Evolutionary conservation across 30 jellyfish, hydroid and myxozoan genomes (phyloP).

Genomic region (Catostylus mosaicus): DNA sequence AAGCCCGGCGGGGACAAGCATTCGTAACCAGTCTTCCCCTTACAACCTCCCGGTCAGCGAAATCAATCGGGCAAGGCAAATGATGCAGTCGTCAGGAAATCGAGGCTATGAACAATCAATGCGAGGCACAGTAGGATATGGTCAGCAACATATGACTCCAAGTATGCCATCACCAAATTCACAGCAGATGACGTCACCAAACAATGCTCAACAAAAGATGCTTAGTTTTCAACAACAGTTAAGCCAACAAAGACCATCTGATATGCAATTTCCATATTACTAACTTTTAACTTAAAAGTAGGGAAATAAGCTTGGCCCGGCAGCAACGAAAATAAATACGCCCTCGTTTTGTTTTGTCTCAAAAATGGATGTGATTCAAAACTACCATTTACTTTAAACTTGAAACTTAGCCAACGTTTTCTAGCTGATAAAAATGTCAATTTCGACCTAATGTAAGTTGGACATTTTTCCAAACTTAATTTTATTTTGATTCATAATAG

Average conservation of each 20-base stretch:
- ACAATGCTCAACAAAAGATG: slow-evolving; percentile 39
- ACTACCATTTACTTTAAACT: too few species aligned
- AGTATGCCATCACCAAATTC: slow-evolving; percentile 52
- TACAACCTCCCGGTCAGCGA: slow-evolving; percentile 69
- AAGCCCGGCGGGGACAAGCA: slow-evolving; percentile 27
- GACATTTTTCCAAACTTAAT: too few species aligned
- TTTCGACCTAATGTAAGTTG: too few species aligned
- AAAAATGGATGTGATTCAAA: too few species aligned
- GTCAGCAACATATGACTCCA: slow-evolving; percentile 34
- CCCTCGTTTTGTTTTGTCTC: too few species aligned
- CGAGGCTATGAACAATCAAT: slow-evolving; percentile 60
- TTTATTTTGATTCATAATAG: too few species aligned
- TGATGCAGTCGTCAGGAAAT: slow-evolving; percentile 51
- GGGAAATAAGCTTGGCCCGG: too few species aligned
- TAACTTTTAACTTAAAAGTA: background rate
- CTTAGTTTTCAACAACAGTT: slow-evolving; percentile 41
- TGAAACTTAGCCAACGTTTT: too few species aligned
- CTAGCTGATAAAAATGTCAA: too few species aligned
- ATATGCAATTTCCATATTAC: slow-evolving; percentile 65
- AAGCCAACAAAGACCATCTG: slow-evolving; percentile 58
- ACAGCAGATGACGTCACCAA: slow-evolving; percentile 27
- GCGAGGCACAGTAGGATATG: slow-evolving; percentile 54
- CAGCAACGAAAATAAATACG: too few species aligned
- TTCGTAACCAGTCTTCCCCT: slow-evolving; percentile 63
- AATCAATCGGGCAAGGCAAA: slow-evolving; percentile 55